phyloP scores from a whole-genome alignment of 2,113 vertebrate genomes.

The Trochalopteron elliotii region DNA sequence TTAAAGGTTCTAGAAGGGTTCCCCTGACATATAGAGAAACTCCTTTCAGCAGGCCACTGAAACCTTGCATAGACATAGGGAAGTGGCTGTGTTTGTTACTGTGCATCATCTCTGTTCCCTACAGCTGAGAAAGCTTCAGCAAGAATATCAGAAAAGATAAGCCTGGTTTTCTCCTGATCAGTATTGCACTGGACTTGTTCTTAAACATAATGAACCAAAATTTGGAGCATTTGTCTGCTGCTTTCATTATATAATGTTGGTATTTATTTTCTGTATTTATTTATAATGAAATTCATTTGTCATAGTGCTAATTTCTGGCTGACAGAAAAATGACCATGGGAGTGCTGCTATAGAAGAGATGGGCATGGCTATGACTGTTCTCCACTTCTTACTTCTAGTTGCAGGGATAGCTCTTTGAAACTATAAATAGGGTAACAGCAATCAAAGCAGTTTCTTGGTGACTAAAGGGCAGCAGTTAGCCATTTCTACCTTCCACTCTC shows the following conservation, averaged over 20 bases:
- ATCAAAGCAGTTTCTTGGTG: background rate
- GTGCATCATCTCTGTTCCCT: background rate
- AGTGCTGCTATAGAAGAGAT: background rate
- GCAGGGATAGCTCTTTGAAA: background rate
- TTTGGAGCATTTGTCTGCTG: background rate
- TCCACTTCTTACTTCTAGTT: background rate
- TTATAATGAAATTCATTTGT: background rate
- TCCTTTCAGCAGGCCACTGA: background rate
- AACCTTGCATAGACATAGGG: background rate
- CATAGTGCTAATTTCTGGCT: background rate
- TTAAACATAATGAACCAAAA: background rate
- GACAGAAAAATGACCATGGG: background rate
- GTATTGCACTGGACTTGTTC: background rate
- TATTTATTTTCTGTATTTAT: background rate
- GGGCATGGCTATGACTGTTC: background rate
- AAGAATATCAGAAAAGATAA: background rate
- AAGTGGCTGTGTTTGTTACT: background rate
- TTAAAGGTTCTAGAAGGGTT: background rate
- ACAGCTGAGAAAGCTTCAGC: background rate
- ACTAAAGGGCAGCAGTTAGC: constrained; percentile 26
- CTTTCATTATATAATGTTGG: background rate
- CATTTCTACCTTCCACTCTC: constrained; percentile 19
- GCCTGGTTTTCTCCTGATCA: background rate
- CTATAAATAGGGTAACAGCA: background rate
- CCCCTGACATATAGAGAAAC: background rate